These are phyloP conservation scores for Teleiodes luculella DNA, from an alignment of 2,888 invertebrate genomes.

Conservation along the genomic window DNA sequence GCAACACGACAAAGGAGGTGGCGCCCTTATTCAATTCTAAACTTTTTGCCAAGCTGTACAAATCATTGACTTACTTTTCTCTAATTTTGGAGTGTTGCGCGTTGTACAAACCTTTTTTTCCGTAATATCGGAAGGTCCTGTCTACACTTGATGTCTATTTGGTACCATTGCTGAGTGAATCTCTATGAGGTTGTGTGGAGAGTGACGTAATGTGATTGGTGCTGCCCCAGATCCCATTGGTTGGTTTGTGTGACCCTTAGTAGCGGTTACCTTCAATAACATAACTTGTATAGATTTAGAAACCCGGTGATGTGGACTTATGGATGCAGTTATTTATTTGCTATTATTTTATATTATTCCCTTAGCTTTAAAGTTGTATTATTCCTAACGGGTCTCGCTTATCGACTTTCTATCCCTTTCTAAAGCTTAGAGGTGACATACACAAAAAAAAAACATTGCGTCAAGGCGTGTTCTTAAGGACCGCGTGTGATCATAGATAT, in stretches of 20 bases:
- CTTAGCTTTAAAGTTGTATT: slow-evolving; percentile 50
- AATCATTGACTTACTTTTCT: too few species aligned
- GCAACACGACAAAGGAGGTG: too few species aligned
- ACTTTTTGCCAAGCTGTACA: neutral
- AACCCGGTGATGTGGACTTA: slow-evolving; percentile 52
- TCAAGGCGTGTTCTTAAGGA: too few species aligned
- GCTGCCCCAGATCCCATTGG: slow-evolving; percentile 69
- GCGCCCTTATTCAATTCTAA: too few species aligned
- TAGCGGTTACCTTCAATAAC: slow-evolving; percentile 54
- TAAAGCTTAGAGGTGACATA: neutral
- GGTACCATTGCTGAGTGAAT: neutral
- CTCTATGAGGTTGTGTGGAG: slow-evolving; percentile 69
- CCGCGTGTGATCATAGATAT: too few species aligned
- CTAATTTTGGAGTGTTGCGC: neutral
- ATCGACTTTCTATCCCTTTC: neutral
- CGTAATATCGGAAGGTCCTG: neutral
- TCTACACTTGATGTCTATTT: neutral
- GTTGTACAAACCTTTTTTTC: neutral
- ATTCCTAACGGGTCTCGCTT: slow-evolving; percentile 20
- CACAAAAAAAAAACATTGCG: too few species aligned
- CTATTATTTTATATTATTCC: slow-evolving; percentile 30
- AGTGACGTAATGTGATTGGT: slow-evolving; percentile 74
- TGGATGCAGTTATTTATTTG: slow-evolving; percentile 51
- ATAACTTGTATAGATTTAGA: slow-evolving; percentile 46
- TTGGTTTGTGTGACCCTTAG: slow-evolving; percentile 60